Conservation (phyloP, 2,797 vertebrate species). For the Spinibarbus caldwelli region DNA sequence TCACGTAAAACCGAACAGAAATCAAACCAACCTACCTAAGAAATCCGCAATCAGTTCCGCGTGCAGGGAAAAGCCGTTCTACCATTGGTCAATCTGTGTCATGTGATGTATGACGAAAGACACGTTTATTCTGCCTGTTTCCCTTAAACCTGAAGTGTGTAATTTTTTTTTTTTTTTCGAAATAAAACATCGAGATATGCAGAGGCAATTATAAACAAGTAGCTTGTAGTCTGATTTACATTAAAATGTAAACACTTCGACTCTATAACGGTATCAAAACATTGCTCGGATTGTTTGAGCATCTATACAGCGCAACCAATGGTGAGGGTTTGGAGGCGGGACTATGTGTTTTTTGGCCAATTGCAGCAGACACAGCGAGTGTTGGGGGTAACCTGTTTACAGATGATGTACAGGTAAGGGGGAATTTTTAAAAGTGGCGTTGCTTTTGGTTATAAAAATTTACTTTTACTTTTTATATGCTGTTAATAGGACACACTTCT, state of each 20-base stretch:
- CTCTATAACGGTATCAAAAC: not conserved
- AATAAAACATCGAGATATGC: not conserved
- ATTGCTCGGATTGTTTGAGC: no score
- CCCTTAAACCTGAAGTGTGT: not conserved
- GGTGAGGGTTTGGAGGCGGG: not conserved
- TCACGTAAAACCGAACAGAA: not conserved
- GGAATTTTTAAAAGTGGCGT: not conserved
- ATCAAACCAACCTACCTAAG: slow-evolving; percentile 54
- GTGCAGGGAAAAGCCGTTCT: slow-evolving; percentile 47
- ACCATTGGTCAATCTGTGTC: slow-evolving; percentile 65
- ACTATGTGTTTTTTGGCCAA: not conserved
- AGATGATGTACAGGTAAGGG: not conserved
- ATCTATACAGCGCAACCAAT: not conserved
- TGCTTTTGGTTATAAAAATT: not conserved
- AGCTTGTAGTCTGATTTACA: not conserved
- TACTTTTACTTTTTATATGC: not conserved
- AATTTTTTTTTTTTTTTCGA: not conserved
- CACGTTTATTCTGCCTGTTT: not conserved
- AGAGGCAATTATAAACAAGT: not conserved
- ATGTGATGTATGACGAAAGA: slow-evolving; percentile 54
- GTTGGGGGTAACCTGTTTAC: not conserved
- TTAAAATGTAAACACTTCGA: not conserved
- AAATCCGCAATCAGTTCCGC: slow-evolving; percentile 70
- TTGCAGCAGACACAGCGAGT: not conserved
- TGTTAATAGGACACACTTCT: not conserved